Base-by-base conservation (phyloP, 2,888 invertebrate genomes). In the Odontocolon sp. region DNA sequence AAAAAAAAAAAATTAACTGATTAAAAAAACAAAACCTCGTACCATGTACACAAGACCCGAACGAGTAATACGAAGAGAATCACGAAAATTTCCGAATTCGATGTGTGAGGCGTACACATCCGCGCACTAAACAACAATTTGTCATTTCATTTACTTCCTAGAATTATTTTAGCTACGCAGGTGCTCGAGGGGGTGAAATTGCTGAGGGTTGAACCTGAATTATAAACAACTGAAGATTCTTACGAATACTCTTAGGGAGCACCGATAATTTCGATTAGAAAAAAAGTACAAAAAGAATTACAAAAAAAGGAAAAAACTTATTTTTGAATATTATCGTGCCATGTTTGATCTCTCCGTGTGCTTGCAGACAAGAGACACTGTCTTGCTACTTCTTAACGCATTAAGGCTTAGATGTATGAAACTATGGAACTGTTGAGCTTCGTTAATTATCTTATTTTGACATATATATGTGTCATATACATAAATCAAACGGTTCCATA, bases 321-420 rank as follows among this genome's bases (percentile, higher is more conserved):
- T 52, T 57, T 59, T 11, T 73, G 14, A 74, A 36, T 63, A 77
- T 66, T 52, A 23, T 67, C 40, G 66, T 80, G 87, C 81, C 80
- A 83, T 71, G 83, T 83, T 81, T 80, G 85, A 86, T 83, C 78
- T 86, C 85, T 90, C 87, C 89, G 87, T 84, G 88, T 89, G 89
- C 79, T 88, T 87, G 88, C 88, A 87, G 88, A 86, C 86, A 84
- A 82, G 68, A 86, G 86, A 85, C 87, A 85, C 86, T 87, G 87
- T 85, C 68, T 61, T 75, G 59, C 45, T 80, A 54, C 69, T 69
- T 73, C 66, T 77, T 80, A 61, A 78, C 64, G 42, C 61, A 76
- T 71, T 76, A 70, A 79, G 76, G 67, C 21, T 42, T 79, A 67
- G 59, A 63, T 68, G 9, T 68, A 77, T 31, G 31, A 57, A 72